phyloP scores from a whole-genome alignment of 2,888 invertebrate genomes.

The Drymonia ruficornis region DNA sequence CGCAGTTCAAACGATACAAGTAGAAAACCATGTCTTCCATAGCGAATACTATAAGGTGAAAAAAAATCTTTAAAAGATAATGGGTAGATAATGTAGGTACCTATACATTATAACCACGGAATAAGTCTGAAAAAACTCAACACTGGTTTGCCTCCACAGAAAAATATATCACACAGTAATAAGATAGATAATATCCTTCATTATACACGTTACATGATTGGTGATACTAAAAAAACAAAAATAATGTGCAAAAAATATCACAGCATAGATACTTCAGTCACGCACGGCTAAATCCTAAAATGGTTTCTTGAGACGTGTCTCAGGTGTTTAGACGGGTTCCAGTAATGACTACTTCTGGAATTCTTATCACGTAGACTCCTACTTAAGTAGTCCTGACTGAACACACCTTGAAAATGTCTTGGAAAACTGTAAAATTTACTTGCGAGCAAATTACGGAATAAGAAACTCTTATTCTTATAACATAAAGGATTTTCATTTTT shows the following conservation, averaged over 20 bases:
- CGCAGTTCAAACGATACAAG: no score
- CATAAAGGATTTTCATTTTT: no score
- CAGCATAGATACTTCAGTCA: constrained; percentile 20
- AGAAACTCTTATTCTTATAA: neutral
- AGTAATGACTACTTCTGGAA: constrained; percentile 26
- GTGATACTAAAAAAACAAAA: constrained; percentile 8
- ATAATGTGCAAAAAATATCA: constrained; percentile 20
- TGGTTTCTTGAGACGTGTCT: constrained; percentile 31
- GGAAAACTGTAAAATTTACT: neutral
- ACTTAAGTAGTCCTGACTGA: constrained; percentile 6
- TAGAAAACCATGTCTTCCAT: no score
- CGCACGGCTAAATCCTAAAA: constrained; percentile 24
- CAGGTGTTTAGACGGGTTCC: constrained; percentile 11
- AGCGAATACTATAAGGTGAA: no score
- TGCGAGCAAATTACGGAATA: neutral
- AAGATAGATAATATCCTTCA: neutral
- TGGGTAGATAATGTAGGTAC: neutral
- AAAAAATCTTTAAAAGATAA: no score
- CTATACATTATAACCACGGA: neutral
- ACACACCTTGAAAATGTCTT: neutral
- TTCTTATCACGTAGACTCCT: constrained; percentile 21
- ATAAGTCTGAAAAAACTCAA: neutral
- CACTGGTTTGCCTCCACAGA: neutral
- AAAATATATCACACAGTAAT: neutral
- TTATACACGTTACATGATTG: neutral